These are phyloP conservation scores for Beroe ovata DNA, from an alignment of 37 sponge, comb jelly and placozoan species.

Conservation along the genomic window DNA sequence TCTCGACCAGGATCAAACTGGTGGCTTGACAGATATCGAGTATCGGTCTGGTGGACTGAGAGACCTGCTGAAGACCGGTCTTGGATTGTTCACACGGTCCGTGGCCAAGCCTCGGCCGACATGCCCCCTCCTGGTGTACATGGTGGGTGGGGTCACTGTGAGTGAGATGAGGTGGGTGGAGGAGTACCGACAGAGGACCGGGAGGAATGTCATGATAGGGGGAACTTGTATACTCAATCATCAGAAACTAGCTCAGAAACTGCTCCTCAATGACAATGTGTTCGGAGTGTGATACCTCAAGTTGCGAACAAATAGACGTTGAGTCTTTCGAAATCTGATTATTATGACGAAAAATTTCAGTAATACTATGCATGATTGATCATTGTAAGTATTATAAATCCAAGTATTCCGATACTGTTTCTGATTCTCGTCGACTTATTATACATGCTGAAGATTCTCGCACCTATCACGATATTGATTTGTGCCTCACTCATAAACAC, in stretches of 20 bases:
- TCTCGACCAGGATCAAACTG: not conserved
- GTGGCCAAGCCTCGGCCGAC: constrained; percentile 40
- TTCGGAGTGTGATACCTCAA: constrained; percentile 30
- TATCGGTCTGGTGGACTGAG: constrained; percentile 47
- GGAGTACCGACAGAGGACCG: constrained; percentile 60
- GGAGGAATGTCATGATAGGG: constrained; percentile 29
- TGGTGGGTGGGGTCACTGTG: constrained; percentile 66
- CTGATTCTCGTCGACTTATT: too few relatives aligned
- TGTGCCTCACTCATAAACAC: too few relatives aligned
- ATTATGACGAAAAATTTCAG: too few relatives aligned
- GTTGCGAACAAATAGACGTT: too few relatives aligned
- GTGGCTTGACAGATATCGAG: constrained; percentile 15
- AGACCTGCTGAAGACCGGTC: constrained; percentile 50
- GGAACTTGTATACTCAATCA: constrained; percentile 32
- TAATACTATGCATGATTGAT: not conserved
- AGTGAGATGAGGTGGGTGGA: constrained; percentile 27
- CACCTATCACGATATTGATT: too few relatives aligned
- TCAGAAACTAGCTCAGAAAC: constrained; percentile 15
- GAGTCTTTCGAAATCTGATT: not conserved
- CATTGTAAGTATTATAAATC: not conserved
- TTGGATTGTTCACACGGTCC: constrained; percentile 53
- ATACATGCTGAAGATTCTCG: too few relatives aligned
- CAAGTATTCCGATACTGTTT: too few relatives aligned
- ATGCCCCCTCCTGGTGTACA: constrained; percentile 27
- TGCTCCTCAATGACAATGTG: constrained; percentile 35